phyloP scores from a whole-genome alignment of 2,888 invertebrate genomes.

The Xylota sylvarum region DNA sequence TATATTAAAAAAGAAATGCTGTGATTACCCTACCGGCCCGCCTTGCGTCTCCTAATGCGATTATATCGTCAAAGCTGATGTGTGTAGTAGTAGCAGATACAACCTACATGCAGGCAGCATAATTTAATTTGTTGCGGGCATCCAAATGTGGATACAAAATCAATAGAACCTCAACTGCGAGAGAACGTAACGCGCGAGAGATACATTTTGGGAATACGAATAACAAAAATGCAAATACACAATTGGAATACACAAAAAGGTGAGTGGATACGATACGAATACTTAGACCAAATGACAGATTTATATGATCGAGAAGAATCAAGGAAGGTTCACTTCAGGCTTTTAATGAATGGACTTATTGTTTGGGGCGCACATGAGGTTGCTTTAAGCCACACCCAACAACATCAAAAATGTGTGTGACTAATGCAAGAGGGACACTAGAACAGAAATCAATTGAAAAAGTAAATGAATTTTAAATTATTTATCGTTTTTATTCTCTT shows the following conservation, averaged over 20 bases:
- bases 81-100: conserved; percentile 19
- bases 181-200: conserved; percentile 21
- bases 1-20: conserved; percentile 20
- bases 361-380: conserved; percentile 24
- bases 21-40: conserved; percentile 30
- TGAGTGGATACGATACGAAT: conserved; percentile 36
- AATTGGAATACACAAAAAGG: conserved; percentile 71
- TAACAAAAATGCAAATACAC: conserved; percentile 58
- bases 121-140: conserved; percentile 66
- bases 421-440: neutral
- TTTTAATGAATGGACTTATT: neutral
- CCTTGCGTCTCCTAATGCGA: conserved; percentile 41
- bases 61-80: conserved; percentile 43
- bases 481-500: conserved; percentile 37
- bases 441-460: neutral
- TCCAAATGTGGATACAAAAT: conserved; percentile 71
- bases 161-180: conserved; percentile 53
- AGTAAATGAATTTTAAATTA: conserved; percentile 13
- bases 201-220: conserved; percentile 53
- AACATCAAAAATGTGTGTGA: conserved; percentile 47
- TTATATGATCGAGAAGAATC: neutral
- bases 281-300: neutral
- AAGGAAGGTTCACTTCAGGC: conserved; percentile 25
- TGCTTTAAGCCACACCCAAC: conserved; percentile 54
- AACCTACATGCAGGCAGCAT: conserved; percentile 41